Conservation (phyloP, 2,113 vertebrate genomes). For the Jacana jacana region DNA sequence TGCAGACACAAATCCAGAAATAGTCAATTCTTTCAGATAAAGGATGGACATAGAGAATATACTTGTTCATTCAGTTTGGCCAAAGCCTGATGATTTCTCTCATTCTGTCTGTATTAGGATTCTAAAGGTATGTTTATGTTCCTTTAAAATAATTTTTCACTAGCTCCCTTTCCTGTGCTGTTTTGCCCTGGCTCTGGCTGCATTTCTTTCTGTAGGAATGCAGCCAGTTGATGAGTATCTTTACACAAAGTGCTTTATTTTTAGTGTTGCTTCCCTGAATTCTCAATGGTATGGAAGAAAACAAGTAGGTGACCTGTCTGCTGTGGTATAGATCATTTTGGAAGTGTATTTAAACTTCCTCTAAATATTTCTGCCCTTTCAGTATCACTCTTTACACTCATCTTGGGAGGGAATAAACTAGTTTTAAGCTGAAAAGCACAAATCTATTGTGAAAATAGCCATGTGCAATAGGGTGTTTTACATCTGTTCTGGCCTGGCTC, state of each 20-base stretch:
- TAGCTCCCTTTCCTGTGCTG: neutral
- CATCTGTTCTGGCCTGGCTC: neutral
- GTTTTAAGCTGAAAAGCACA: neutral
- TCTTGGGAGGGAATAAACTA: neutral
- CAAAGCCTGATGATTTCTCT: neutral
- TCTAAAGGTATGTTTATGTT: neutral
- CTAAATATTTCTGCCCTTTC: neutral
- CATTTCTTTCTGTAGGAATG: neutral
- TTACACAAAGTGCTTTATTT: neutral
- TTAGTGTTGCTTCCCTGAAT: neutral
- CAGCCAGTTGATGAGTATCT: neutral
- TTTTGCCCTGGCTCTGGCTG: neutral
- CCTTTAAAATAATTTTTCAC: neutral
- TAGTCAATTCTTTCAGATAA: neutral
- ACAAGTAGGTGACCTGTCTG: neutral
- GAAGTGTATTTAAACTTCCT: neutral
- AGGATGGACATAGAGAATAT: neutral
- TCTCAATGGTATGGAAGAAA: neutral
- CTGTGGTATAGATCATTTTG: neutral
- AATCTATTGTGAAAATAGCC: neutral
- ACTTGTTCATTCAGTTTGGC: neutral
- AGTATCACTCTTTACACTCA: neutral
- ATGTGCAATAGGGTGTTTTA: neutral
- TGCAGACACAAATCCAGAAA: neutral
- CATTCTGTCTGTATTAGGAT: neutral